phyloP scores from a whole-genome alignment of 2,113 vertebrate species.

The Aptenodytes patagonicus region DNA sequence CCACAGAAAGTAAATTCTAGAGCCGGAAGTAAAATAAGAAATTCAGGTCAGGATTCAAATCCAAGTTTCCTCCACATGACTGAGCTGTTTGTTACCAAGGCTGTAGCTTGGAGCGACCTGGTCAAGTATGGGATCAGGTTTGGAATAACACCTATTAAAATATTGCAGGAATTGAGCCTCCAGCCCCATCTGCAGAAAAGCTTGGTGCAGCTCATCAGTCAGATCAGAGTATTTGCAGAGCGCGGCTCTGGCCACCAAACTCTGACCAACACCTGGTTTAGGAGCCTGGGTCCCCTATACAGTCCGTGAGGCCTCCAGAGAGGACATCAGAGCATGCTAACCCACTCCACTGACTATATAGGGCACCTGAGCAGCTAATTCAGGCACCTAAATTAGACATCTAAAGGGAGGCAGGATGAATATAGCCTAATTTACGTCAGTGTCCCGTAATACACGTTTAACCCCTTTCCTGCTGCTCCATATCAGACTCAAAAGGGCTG shows the following conservation, averaged over 20 bases:
- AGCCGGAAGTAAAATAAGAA: background rate
- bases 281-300: background rate
- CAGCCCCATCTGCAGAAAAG: background rate
- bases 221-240: background rate
- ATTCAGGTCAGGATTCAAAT: background rate
- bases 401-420: background rate
- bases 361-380: background rate
- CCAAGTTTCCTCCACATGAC: background rate
- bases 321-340: background rate
- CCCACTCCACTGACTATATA: background rate
- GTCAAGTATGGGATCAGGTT: background rate
- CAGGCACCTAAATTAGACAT: background rate
- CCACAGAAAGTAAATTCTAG: background rate
- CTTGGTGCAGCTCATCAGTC: rapidly evolving
- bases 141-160: background rate
- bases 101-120: background rate
- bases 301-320: background rate
- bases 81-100: background rate
- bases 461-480: background rate
- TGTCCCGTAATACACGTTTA: background rate
- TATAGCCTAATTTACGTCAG: background rate
- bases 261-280: background rate
- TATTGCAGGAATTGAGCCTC: background rate
- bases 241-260: background rate
- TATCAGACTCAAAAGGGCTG: background rate